Evolutionary conservation across 2,797 vertebrate genomes (phyloP).

Genomic region (Diglossa cyanea): DNA sequence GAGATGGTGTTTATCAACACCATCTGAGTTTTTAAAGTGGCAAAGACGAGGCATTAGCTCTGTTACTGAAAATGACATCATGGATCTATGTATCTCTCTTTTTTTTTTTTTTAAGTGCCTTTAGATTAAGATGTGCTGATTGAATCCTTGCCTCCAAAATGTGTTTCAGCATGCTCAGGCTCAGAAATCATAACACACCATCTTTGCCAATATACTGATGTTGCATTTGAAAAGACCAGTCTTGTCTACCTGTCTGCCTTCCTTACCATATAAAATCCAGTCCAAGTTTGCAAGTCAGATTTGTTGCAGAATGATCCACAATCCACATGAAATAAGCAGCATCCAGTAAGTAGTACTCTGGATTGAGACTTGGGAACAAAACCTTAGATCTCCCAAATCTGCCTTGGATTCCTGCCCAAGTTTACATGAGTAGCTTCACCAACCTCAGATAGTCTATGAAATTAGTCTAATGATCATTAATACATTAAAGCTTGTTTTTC

Average conservation of each 20-base stretch:
- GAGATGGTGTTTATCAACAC: constrained; percentile 14
- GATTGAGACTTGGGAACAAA: not conserved
- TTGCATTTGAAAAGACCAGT: not conserved
- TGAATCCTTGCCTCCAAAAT: constrained; percentile 26
- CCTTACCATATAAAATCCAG: not conserved
- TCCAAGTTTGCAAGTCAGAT: not conserved
- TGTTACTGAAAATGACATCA: constrained; percentile 26
- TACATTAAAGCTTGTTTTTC: not conserved
- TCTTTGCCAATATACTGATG: not conserved
- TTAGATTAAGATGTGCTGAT: constrained; percentile 44
- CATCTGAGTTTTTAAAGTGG: not conserved
- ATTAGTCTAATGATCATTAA: not conserved
- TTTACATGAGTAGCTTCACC: not conserved
- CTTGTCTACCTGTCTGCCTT: not conserved
- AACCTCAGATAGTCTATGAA: not conserved
- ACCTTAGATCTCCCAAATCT: not conserved
- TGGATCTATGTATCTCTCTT: not conserved
- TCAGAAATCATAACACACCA: constrained; percentile 1
- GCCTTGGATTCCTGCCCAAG: not conserved
- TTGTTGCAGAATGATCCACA: not conserved
- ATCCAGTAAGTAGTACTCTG: not conserved
- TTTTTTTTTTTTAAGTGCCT: not conserved
- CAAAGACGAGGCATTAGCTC: not conserved
- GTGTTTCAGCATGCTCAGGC: constrained; percentile 23
- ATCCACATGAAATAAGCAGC: not conserved